Conservation (phyloP, 2,888 invertebrate genomes). For the Plebejus anna region DNA sequence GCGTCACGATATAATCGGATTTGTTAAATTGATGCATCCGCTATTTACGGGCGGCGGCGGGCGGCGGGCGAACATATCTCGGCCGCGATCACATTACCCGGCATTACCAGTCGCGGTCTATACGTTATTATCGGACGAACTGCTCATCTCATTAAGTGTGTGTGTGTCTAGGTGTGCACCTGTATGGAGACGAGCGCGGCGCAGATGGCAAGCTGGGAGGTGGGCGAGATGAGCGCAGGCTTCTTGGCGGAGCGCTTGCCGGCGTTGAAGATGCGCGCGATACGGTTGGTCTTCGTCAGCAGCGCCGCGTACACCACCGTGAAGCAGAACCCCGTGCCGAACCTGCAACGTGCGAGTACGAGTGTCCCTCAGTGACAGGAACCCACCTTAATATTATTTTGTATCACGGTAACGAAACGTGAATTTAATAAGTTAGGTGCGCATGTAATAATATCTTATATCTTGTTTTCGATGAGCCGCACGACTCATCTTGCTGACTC, state of each 20-base stretch:
- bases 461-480: no score
- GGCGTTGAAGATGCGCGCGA: conserved; percentile 96
- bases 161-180: conserved; percentile 62
- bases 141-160: not conserved
- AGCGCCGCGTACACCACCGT: conserved; percentile 98
- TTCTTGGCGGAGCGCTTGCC: conserved; percentile 95
- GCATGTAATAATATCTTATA: no score
- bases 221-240: conserved; percentile 94
- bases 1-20: conserved; percentile 1
- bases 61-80: not conserved
- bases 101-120: not conserved
- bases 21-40: not conserved
- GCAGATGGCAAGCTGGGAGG: conserved; percentile 94
- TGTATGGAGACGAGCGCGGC: conserved; percentile 92
- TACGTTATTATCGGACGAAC: not conserved
- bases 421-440: no score
- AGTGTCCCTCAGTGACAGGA: not conserved
- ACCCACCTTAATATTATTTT: no score
- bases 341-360: conserved; percentile 66
- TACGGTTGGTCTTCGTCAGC: conserved; percentile 97
- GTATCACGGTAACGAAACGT: no score
- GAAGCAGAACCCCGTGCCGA: conserved; percentile 95
- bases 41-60: not conserved
- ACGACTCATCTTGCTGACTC: no score
- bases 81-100: not conserved